Evolutionary conservation across 2,113 vertebrate genomes (phyloP), one percentile per base, ranked within the genome.

Genomic region (Pseudorhombus dupliciocellatus): DNA sequence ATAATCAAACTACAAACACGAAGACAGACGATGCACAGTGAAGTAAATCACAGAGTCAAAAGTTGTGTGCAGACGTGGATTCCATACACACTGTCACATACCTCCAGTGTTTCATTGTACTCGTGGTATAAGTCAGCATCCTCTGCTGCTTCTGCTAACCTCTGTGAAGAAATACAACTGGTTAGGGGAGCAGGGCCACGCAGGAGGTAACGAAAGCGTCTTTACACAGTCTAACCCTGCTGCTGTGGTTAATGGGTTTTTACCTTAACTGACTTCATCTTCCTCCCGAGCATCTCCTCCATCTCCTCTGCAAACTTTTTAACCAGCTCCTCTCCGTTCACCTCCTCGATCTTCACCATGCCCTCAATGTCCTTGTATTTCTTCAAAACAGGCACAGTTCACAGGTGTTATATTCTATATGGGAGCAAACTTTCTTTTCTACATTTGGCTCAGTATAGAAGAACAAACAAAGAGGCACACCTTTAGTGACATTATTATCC

Each of bases 181-280:
- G 16, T 60, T 40, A 64, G 28, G 20, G 31, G 54, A 2, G 21
- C 26, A 30, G 30, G 7, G 5, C 4, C 14, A n/a, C 11, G 4
- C 7, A 42, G 31, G 31, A 34, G 50, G 12, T 25, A 14, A 37
- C 2, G 4, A 37, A 37, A 37, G 3, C 25, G 58, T 21, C 8
- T 31, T 25, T 8, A 52, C 26, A 69, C 31, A 28, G 11, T 51
- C 54, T 48, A 31, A 61, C 46, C 4, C 34, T 46, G 10, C 56
- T 34, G 30, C 10, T 48, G 24, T 30, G 15, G 46, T n/a, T 12
- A 5, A 12, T n/a, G n/a, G 22, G 6, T 16, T 7, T 24, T 58
- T 81, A 99, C 97, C 95, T 99, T 93, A 2, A 98, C 95, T 0
- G 96, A 96, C 84, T 97, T 95, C 12, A 96, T 96, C 83, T 99